A percentile compares a stretch with the other conserved stretches of the same genome.
These are phyloP conservation scores for Fopius arisanus DNA, from an alignment of 1,140 invertebrate genomes.

Conservation along the genomic window DNA sequence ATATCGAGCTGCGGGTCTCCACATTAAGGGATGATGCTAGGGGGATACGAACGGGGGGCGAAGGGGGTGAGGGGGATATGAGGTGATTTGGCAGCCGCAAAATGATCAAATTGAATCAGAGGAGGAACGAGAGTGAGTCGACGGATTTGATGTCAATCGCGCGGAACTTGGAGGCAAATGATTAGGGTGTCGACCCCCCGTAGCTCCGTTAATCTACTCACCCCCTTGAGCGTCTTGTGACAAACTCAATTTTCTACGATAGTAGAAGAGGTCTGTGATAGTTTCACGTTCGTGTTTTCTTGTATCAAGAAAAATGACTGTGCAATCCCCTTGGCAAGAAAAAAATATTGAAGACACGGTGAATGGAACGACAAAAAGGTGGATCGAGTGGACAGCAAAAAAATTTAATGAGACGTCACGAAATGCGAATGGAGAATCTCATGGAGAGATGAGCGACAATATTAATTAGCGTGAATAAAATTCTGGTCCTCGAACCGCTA, in stretches of 20 bases:
- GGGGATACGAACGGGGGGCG: too few relatives aligned
- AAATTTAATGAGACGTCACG: too few relatives aligned
- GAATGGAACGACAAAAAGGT: neutral
- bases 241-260: conserved; percentile 12
- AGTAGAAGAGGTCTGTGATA: neutral
- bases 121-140: neutral
- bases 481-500: too few relatives aligned
- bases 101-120: neutral
- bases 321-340: neutral
- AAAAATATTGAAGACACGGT: neutral
- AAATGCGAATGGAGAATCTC: too few relatives aligned
- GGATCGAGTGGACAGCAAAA: neutral
- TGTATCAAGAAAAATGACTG: conserved; percentile 9
- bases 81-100: neutral
- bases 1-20: too few relatives aligned
- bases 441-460: too few relatives aligned
- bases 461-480: too few relatives aligned
- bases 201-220: neutral
- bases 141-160: neutral
- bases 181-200: neutral
- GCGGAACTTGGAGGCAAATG: neutral
- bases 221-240: conserved; percentile 6
- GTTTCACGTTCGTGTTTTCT: neutral
- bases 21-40: too few relatives aligned
- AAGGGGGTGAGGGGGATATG: too few relatives aligned